Evolutionary conservation across 2,888 invertebrate genomes (phyloP).

Genomic region (Neria commutata): DNA sequence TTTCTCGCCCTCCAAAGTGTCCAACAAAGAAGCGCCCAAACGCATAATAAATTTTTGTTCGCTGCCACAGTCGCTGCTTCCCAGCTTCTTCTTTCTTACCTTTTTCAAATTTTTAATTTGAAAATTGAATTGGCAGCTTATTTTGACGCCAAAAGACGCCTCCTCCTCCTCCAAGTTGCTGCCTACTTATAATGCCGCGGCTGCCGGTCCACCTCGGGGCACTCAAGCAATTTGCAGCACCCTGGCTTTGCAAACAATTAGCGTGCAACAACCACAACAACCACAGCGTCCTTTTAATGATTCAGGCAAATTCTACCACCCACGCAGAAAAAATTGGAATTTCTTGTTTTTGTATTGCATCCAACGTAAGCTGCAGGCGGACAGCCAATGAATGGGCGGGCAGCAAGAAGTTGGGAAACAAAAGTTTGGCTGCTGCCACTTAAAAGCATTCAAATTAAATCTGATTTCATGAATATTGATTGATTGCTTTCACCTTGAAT

Average conservation of each 20-base stretch:
- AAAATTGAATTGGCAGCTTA: conserved; percentile 53
- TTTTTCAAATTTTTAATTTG: conserved; percentile 37
- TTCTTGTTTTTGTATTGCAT: background rate
- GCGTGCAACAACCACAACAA: conserved; percentile 7
- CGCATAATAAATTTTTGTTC: background rate
- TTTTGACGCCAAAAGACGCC: conserved; percentile 34
- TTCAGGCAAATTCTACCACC: conserved; percentile 2
- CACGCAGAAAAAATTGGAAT: conserved; percentile 2
- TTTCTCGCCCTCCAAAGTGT: background rate
- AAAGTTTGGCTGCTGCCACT: conserved; percentile 9
- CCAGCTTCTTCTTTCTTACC: background rate
- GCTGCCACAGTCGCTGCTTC: background rate
- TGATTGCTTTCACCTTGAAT: conserved; percentile 54
- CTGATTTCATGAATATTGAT: conserved; percentile 52
- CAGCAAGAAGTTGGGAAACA: background rate
- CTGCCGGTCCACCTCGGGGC: background rate
- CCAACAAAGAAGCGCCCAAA: background rate
- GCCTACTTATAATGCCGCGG: conserved; percentile 2
- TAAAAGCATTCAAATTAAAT: conserved; percentile 27
- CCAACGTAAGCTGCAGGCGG: background rate
- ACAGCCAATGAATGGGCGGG: background rate
- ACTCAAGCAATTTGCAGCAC: background rate
- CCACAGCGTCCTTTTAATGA: conserved; percentile 11
- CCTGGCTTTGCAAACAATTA: conserved; percentile 21
- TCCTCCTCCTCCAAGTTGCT: no score